Evolutionary conservation across 2,888 invertebrate genomes (phyloP), one percentile per base, ranked within the genome.

Genomic region (Branchipolynoe longqiensis): DNA sequence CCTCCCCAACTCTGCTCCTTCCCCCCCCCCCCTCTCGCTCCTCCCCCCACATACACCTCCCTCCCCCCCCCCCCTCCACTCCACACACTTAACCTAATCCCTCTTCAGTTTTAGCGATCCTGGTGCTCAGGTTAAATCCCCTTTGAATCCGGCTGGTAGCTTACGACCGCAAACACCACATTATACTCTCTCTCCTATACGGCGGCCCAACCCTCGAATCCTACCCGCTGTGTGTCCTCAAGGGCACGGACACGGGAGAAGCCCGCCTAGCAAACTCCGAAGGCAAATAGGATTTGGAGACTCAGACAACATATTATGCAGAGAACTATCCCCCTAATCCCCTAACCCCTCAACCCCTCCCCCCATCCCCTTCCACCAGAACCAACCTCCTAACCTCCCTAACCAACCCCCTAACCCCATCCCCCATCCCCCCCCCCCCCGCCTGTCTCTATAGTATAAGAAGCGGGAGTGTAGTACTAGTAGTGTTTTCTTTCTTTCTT

Each of bases 21-120:
- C n/a, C n/a, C n/a, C n/a, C n/a, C n/a, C n/a, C n/a, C n/a, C n/a
- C n/a, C n/a, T n/a, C n/a, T n/a, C n/a, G n/a, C 62, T 36, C 12
- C 33, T 38, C 18, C n/a, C 33, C 38, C 62, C 31, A 62, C 28
- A 14, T 25, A 14, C 69, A 69, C 33, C 22, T n/a, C 69, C 33
- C 33, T 36, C 36, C 38, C 69, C 33, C 12, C 8, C 14, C 38
- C 38, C 69, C 36, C 38, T 31, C 62, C 31, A 48, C 8, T 14
- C 62, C 62, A 14, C 31, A n/a, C 62, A 69, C 12, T 38, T 38
- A 2, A 33, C 38, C 69, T 36, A 38, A 38, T 36, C 36, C 36
- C 69, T 69, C 69, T 69, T 69, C 69, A 69, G n/a, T 69, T 69
- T 69, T 69, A 69, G n/a, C 33, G 36, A 33, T 38, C 69, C 33